phyloP scores from a whole-genome alignment of 92 coral and sea anemone genomes.

The Porites rus region DNA sequence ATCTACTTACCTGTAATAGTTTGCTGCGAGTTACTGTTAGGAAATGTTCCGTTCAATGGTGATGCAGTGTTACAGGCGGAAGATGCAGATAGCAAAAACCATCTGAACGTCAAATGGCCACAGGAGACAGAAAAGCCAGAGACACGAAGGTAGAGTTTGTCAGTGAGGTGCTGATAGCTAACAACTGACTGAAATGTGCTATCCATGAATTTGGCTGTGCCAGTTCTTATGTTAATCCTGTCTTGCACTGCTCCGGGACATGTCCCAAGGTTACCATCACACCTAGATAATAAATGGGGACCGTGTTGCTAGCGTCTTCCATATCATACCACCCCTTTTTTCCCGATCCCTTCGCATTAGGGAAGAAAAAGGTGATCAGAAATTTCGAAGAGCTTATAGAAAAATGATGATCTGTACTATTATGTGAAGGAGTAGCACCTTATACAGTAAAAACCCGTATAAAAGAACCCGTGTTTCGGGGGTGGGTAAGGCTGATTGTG shows the following conservation, averaged over 20 bases:
- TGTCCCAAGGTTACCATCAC: slow-evolving; percentile 90
- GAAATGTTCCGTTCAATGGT: slow-evolving; percentile 50
- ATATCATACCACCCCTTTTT: neutral
- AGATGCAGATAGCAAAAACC: slow-evolving; percentile 71
- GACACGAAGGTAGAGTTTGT: slow-evolving; percentile 74
- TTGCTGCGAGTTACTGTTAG: slow-evolving; percentile 61
- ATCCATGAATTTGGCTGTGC: slow-evolving; percentile 70
- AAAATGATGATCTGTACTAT: too few relatives aligned
- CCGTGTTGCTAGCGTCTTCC: neutral
- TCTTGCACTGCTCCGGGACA: slow-evolving; percentile 83
- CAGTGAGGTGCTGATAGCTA: slow-evolving; percentile 74
- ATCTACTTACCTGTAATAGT: slow-evolving; percentile 46
- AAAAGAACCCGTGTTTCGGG: too few relatives aligned
- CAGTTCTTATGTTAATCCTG: slow-evolving; percentile 69
- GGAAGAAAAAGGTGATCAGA: too few relatives aligned
- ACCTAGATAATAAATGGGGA: slow-evolving; percentile 51
- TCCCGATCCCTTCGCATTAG: too few relatives aligned
- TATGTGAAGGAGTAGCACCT: too few relatives aligned
- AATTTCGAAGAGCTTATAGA: too few relatives aligned
- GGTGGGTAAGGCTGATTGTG: too few relatives aligned
- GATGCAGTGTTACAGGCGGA: slow-evolving; percentile 61
- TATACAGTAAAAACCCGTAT: too few relatives aligned
- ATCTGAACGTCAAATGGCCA: slow-evolving; percentile 74
- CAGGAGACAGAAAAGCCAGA: slow-evolving; percentile 77
- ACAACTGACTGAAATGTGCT: slow-evolving; percentile 53